Evolutionary conservation across 2,797 vertebrate genomes (phyloP).

Genomic region (Sciaenops ocellatus): DNA sequence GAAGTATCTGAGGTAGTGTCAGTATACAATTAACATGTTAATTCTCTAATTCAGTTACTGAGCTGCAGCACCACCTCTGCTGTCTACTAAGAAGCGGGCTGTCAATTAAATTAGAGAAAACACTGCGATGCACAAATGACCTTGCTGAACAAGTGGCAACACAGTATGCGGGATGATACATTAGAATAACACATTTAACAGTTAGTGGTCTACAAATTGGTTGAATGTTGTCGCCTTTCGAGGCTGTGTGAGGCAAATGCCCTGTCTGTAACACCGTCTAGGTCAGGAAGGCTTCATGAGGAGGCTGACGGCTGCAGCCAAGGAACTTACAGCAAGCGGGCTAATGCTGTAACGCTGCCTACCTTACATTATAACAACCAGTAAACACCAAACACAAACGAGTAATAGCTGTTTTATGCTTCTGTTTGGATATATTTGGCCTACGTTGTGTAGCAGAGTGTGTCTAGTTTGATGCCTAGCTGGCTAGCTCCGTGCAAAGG

Average conservation of each 20-base stretch:
- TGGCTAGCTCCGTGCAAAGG: conserved; percentile 76
- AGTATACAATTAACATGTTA: background rate
- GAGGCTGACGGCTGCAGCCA: conserved; percentile 61
- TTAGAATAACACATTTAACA: background rate
- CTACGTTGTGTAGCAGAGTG: background rate
- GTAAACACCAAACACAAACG: background rate
- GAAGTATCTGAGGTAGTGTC: background rate
- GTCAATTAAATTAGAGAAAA: conserved; percentile 48
- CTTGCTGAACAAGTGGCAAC: conserved; percentile 53
- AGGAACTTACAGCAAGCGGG: conserved; percentile 31
- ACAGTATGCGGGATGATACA: background rate
- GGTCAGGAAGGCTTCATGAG: conserved; percentile 72
- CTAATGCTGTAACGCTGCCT: background rate
- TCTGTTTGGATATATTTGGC: background rate
- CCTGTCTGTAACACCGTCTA: conserved; percentile 60
- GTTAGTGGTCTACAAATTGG: background rate
- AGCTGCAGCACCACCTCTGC: conserved; percentile 36
- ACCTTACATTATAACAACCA: background rate
- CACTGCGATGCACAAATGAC: conserved; percentile 63
- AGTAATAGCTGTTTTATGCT: background rate
- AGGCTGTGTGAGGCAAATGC: conserved; percentile 36
- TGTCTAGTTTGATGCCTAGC: conserved; percentile 59
- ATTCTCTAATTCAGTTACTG: conserved; percentile 13
- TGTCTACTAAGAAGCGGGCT: conserved; percentile 20
- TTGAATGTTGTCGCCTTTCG: background rate